A percentile compares a stretch with the other conserved stretches of the same genome.
phyloP scores from a whole-genome alignment of 2,888 invertebrate species.

The Synanthedon myopaeformis region DNA sequence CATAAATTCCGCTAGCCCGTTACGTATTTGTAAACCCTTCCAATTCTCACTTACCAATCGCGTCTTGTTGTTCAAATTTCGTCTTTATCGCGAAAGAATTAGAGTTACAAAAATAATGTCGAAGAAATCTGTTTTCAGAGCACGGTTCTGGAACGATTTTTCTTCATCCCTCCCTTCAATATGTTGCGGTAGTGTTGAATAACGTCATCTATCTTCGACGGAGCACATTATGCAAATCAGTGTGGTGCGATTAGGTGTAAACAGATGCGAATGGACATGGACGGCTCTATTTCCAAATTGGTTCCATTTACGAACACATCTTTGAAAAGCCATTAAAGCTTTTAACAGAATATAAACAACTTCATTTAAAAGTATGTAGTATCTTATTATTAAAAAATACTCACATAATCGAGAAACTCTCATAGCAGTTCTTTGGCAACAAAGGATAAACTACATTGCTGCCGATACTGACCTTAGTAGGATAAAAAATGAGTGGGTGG shows the following conservation, averaged over 20 bases:
- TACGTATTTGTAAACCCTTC: constrained; percentile 36
- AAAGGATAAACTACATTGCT: too few relatives aligned
- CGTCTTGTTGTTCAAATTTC: neutral
- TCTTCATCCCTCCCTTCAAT: constrained; percentile 51
- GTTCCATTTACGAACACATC: neutral
- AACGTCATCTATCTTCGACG: constrained; percentile 46
- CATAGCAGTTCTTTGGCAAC: too few relatives aligned
- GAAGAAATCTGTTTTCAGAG: constrained; percentile 15
- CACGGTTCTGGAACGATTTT: constrained; percentile 45
- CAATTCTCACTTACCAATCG: constrained; percentile 19
- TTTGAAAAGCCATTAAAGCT: too few relatives aligned
- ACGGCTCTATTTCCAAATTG: neutral
- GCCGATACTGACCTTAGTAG: too few relatives aligned
- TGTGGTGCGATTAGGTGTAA: constrained; percentile 15
- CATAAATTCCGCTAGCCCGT: constrained; percentile 29
- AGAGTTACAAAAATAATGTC: neutral
- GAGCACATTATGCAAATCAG: constrained; percentile 52
- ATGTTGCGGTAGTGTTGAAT: constrained; percentile 45
- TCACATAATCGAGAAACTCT: too few relatives aligned
- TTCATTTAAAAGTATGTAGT: too few relatives aligned
- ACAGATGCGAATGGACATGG: neutral
- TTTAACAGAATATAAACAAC: too few relatives aligned
- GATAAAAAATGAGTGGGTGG: too few relatives aligned
- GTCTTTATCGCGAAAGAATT: neutral
- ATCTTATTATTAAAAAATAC: too few relatives aligned